Conservation (phyloP, 2,797 vertebrate species). For the Enoplosus armatus region DNA sequence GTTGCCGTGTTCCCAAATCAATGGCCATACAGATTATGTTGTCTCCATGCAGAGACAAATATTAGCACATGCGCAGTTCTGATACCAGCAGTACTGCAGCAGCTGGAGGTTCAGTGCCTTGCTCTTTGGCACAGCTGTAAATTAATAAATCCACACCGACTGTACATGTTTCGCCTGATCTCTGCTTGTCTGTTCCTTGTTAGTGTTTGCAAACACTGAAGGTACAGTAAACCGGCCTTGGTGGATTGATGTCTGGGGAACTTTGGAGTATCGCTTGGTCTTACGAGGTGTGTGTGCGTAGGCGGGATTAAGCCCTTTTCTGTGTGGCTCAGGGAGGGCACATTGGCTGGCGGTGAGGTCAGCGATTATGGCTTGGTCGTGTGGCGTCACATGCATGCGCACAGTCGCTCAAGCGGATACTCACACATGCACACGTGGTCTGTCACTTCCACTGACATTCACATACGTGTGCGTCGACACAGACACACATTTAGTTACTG, state of each 20-base stretch:
- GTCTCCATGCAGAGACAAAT: background rate
- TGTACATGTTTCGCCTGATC: background rate
- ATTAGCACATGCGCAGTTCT: background rate
- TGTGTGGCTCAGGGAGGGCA: slow-evolving; percentile 52
- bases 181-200: background rate
- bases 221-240: background rate
- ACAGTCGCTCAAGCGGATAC: slow-evolving; percentile 13
- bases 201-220: slow-evolving; percentile 35
- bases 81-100: background rate
- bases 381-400: slow-evolving; percentile 40
- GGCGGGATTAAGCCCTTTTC: slow-evolving; percentile 57
- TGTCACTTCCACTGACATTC: slow-evolving; percentile 38
- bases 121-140: background rate
- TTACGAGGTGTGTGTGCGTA: slow-evolving; percentile 1
- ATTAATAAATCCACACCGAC: slow-evolving; percentile 4
- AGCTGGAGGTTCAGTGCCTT: slow-evolving; percentile 9
- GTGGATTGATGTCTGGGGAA: slow-evolving; percentile 35
- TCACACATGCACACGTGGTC: slow-evolving; percentile 33
- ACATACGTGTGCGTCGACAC: slow-evolving; percentile 6
- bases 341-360: slow-evolving; percentile 56
- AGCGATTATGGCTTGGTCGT: slow-evolving; percentile 55
- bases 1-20: background rate
- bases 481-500: background rate
- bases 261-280: slow-evolving; percentile 13
- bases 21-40: background rate